Percentiles rank a stretch among this genome's conserved stretches.
phyloP scores from a whole-genome alignment of 2,113 vertebrate species.

The Pipa parva region DNA sequence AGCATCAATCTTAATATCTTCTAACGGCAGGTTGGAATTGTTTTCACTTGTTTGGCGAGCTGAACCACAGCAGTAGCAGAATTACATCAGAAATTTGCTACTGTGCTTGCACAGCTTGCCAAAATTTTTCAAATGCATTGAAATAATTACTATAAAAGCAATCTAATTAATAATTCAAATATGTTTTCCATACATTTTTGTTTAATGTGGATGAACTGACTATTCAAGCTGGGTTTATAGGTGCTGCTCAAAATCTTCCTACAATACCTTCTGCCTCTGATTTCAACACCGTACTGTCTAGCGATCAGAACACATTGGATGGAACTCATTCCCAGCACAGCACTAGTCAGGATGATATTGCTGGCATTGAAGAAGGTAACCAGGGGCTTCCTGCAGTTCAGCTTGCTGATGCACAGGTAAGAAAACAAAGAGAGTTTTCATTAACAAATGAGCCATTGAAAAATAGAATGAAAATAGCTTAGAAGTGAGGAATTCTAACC shows the following conservation, averaged over 20 bases:
- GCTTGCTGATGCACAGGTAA: slow-evolving; percentile 94
- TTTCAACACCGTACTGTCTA: slow-evolving; percentile 92
- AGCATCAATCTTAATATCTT: too few species aligned
- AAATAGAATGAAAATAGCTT: too few species aligned
- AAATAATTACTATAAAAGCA: too few species aligned
- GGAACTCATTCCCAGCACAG: slow-evolving; percentile 93
- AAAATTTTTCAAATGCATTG: too few species aligned
- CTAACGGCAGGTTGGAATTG: too few species aligned
- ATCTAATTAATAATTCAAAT: too few species aligned
- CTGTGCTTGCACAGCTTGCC: too few species aligned
- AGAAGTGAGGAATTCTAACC: too few species aligned
- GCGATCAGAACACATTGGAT: slow-evolving; percentile 95
- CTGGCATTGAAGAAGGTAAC: slow-evolving; percentile 85
- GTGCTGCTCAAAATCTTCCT: slow-evolving; percentile 82
- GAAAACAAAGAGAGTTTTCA: not conserved
- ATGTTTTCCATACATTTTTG: slow-evolving; percentile 39
- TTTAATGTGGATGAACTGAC: slow-evolving; percentile 14
- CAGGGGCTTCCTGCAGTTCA: slow-evolving; percentile 92
- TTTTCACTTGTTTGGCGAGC: too few species aligned
- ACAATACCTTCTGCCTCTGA: slow-evolving; percentile 95
- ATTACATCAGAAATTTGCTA: too few species aligned
- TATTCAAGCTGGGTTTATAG: slow-evolving; percentile 57
- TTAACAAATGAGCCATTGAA: too few species aligned
- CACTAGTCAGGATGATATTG: slow-evolving; percentile 91
- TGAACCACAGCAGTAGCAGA: too few species aligned